Percentiles rank a stretch among this genome's conserved stretches.
These are phyloP conservation scores for Oryzias celebensis DNA, from an alignment of 2,113 vertebrate species.

Conservation along the genomic window DNA sequence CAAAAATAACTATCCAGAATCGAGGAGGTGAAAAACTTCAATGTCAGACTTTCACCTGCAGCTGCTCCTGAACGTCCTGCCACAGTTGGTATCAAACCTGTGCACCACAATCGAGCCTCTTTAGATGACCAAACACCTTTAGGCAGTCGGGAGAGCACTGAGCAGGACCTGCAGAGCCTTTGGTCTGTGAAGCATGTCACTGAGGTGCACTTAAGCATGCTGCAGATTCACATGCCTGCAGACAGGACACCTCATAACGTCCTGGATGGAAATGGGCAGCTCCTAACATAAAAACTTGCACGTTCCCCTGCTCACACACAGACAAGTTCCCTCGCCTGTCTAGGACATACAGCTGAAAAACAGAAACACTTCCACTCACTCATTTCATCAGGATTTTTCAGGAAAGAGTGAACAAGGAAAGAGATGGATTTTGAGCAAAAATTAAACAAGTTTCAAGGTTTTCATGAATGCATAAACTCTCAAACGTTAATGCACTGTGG, in stretches of 20 bases:
- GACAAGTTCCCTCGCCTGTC: too few species aligned
- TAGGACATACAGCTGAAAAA: not conserved
- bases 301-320: constrained; percentile 78
- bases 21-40: too few species aligned
- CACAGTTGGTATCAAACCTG: constrained; percentile 80
- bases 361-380: constrained; percentile 78
- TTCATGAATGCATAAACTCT: too few species aligned
- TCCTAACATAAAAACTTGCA: constrained; percentile 86
- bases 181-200: not conserved
- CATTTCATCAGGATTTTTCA: constrained; percentile 84
- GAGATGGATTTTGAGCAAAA: constrained; percentile 29
- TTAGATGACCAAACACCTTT: constrained; percentile 95
- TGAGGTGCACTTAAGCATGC: constrained; percentile 85
- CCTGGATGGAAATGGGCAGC: constrained; percentile 89
- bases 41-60: too few species aligned
- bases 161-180: too few species aligned
- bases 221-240: constrained; percentile 76
- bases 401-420: too few species aligned
- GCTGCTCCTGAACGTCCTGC: too few species aligned
- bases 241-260: constrained; percentile 86
- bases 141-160: constrained; percentile 17
- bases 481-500: too few species aligned
- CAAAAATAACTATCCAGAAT: too few species aligned
- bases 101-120: constrained; percentile 95
- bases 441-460: too few species aligned